Percentiles rank a stretch among this genome's conserved stretches.
Evolutionary conservation across 2,888 invertebrate species (phyloP).

Genomic region (Pegoplata infirma): DNA sequence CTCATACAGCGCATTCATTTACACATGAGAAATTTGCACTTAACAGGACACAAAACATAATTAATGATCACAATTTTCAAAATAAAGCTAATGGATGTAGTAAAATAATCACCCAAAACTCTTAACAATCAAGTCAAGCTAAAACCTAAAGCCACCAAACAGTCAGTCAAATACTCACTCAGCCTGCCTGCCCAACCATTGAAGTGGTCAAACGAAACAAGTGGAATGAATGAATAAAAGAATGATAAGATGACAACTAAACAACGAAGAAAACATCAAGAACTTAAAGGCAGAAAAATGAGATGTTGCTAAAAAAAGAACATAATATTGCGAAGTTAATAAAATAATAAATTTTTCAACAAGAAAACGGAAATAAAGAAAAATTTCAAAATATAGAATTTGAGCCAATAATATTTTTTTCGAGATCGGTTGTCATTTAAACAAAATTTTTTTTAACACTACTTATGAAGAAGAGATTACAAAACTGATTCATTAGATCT

Average conservation of each 20-base stretch:
- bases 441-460: no score
- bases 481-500: no score
- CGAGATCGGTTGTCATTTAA: no score
- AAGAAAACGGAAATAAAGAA: no score
- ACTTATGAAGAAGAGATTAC: no score
- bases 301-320: not conserved
- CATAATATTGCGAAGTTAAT: no score
- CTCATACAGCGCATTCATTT: slow-evolving; percentile 33
- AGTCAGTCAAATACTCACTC: slow-evolving; percentile 22
- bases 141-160: not conserved
- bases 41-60: slow-evolving; percentile 61
- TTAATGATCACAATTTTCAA: slow-evolving; percentile 61
- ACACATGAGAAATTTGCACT: slow-evolving; percentile 59
- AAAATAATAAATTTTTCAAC: no score
- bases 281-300: not conserved
- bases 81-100: slow-evolving; percentile 62
- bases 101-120: slow-evolving; percentile 57
- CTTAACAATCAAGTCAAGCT: not conserved
- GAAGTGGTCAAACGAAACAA: slow-evolving; percentile 48
- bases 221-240: no score
- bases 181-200: slow-evolving; percentile 8
- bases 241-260: slow-evolving; percentile 43
- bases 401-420: no score
- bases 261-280: not conserved
- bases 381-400: no score